A percentile compares a stretch with the other conserved stretches of the same genome.
phyloP scores from a whole-genome alignment of 2,113 vertebrate genomes.

The Penelope pileata region DNA sequence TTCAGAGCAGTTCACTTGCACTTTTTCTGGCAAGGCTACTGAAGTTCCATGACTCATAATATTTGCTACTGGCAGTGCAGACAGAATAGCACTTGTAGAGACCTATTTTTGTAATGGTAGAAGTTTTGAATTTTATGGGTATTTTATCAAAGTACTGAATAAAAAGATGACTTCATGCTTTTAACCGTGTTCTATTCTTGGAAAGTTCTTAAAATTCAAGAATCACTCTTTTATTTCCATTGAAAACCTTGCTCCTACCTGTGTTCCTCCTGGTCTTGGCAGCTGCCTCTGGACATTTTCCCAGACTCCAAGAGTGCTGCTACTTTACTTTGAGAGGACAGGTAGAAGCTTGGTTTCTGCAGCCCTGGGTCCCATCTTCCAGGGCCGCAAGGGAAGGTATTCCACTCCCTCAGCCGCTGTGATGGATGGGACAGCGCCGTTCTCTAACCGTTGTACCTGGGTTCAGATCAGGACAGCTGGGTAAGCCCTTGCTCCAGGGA shows the following conservation, averaged over 20 bases:
- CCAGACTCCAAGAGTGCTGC: neutral
- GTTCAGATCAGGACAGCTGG: fast-evolving
- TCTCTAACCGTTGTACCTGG: neutral
- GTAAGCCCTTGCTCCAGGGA: neutral
- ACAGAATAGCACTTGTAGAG: constrained; percentile 93
- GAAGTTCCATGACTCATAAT: constrained; percentile 83
- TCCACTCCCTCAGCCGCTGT: fast-evolving
- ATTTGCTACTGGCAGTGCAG: constrained; percentile 83
- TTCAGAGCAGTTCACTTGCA: constrained; percentile 78
- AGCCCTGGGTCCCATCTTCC: neutral
- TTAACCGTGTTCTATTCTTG: constrained; percentile 62
- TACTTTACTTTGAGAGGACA: neutral
- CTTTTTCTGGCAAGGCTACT: constrained; percentile 85
- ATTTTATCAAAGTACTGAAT: constrained; percentile 98
- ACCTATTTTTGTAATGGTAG: constrained; percentile 99
- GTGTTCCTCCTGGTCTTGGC: fast-evolving
- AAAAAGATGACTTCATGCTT: constrained; percentile 94
- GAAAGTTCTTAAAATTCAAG: neutral
- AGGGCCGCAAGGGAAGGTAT: neutral
- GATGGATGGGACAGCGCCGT: neutral
- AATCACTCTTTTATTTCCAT: neutral
- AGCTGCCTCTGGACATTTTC: neutral
- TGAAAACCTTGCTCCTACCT: neutral
- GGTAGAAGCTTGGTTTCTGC: neutral
- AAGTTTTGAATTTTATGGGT: constrained; percentile 96